Percentiles rank a stretch among this genome's conserved stretches.
These are phyloP conservation scores for Clarias fuscus DNA, from an alignment of 2,797 vertebrate genomes.

Conservation along the genomic window DNA sequence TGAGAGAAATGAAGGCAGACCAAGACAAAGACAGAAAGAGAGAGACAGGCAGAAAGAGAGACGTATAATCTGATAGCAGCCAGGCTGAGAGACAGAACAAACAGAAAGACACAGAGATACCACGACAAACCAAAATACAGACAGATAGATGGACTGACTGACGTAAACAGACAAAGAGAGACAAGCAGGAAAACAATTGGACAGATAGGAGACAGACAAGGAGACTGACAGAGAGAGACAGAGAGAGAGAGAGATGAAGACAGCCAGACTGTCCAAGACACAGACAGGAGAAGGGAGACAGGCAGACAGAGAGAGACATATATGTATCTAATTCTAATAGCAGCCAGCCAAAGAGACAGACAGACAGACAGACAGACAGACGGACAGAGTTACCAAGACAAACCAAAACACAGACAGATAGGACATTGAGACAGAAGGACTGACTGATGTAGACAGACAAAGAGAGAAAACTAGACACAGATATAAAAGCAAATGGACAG, in stretches of 20 bases:
- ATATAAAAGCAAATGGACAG: too few species aligned
- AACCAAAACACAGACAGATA: too few species aligned
- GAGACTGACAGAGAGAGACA: background rate
- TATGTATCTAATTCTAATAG: too few species aligned
- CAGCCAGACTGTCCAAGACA: background rate
- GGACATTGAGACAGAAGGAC: background rate
- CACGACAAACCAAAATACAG: background rate
- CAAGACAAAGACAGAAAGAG: background rate
- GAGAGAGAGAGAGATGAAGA: background rate
- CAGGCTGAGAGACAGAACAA: background rate
- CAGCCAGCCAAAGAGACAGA: background rate
- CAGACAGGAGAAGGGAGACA: background rate
- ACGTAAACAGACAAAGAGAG: background rate
- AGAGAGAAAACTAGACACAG: background rate
- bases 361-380: background rate
- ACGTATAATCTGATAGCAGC: too few species aligned
- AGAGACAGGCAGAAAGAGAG: background rate
- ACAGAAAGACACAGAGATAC: background rate
- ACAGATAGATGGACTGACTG: background rate
- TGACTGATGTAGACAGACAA: background rate
- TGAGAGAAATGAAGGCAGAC: background rate
- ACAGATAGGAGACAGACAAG: background rate
- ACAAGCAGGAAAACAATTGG: background rate
- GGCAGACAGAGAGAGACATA: background rate
- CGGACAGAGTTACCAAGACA: too few species aligned